A percentile compares a stretch with the other conserved stretches of the same genome.
These are phyloP conservation scores for Habroteleia sp. DNA, from an alignment of 2,888 invertebrate species.

Conservation along the genomic window DNA sequence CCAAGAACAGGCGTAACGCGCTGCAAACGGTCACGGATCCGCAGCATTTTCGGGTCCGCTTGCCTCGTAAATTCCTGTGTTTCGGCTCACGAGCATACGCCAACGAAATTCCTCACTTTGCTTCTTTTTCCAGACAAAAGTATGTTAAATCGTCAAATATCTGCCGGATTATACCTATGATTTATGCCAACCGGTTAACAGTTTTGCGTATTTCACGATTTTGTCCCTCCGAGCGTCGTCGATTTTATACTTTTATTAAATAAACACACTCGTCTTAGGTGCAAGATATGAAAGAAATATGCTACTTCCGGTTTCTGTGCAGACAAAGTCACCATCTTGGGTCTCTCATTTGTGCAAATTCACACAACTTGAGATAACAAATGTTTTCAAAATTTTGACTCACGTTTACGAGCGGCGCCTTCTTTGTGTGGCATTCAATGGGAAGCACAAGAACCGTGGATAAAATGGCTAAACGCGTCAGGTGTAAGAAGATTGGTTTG, in stretches of 20 bases:
- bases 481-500: slow-evolving; percentile 72
- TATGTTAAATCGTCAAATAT: slow-evolving; percentile 51
- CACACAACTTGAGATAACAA: too few relatives aligned
- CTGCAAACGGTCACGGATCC: slow-evolving; percentile 53
- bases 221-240: slow-evolving; percentile 14
- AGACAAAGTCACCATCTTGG: too few relatives aligned
- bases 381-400: not conserved
- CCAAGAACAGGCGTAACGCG: slow-evolving; percentile 41
- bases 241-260: too few relatives aligned
- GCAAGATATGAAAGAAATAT: too few relatives aligned
- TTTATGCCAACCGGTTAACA: slow-evolving; percentile 47
- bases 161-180: slow-evolving; percentile 48
- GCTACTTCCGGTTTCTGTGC: too few relatives aligned
- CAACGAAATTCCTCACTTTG: slow-evolving; percentile 27
- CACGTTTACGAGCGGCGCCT: not conserved
- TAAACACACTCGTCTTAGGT: too few relatives aligned
- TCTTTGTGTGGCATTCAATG: slow-evolving; percentile 6
- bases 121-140: slow-evolving; percentile 28
- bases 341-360: too few relatives aligned
- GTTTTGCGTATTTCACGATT: slow-evolving; percentile 15
- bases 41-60: slow-evolving; percentile 53
- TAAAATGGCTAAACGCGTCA: slow-evolving; percentile 37
- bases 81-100: slow-evolving; percentile 25
- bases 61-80: slow-evolving; percentile 55
- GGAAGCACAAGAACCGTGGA: not conserved